phyloP scores from a whole-genome alignment of 2,113 vertebrate species.

The Ictidomys tridecemlineatus region DNA sequence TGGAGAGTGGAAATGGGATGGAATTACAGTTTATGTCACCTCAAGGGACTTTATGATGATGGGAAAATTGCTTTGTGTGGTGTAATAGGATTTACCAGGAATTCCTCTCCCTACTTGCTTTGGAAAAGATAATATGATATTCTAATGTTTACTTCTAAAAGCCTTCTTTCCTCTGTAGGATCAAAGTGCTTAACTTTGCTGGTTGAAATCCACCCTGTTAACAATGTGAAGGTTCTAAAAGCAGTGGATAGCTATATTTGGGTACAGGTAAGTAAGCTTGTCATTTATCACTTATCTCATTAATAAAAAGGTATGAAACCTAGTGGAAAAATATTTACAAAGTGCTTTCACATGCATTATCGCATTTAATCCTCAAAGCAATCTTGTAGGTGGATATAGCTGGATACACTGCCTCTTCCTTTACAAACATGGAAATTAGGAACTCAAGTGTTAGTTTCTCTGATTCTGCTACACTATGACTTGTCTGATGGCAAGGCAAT shows the following conservation, averaged over 20 bases:
- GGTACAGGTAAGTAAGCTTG: constrained; percentile 91
- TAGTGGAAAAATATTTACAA: background rate
- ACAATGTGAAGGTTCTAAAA: constrained; percentile 97
- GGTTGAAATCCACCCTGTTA: constrained; percentile 95
- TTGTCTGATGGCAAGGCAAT: background rate
- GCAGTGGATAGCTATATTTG: constrained; percentile 95
- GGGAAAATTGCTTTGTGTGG: background rate
- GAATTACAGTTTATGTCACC: background rate
- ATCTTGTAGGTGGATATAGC: background rate
- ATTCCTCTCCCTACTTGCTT: background rate
- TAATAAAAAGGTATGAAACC: background rate
- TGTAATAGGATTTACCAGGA: background rate
- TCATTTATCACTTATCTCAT: background rate
- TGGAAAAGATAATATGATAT: background rate
- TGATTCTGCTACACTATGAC: background rate
- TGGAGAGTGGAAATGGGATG: background rate
- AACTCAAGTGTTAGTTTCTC: background rate
- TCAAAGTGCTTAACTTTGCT: constrained; percentile 94
- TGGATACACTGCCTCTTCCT: background rate
- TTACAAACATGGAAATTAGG: background rate
- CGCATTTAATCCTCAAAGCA: background rate
- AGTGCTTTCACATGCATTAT: background rate
- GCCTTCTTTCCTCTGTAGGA: constrained; percentile 86
- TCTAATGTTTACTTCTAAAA: background rate
- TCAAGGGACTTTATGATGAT: background rate